Base-by-base conservation (phyloP, 2,888 invertebrate species). In the Blastobasis adustella region DNA sequence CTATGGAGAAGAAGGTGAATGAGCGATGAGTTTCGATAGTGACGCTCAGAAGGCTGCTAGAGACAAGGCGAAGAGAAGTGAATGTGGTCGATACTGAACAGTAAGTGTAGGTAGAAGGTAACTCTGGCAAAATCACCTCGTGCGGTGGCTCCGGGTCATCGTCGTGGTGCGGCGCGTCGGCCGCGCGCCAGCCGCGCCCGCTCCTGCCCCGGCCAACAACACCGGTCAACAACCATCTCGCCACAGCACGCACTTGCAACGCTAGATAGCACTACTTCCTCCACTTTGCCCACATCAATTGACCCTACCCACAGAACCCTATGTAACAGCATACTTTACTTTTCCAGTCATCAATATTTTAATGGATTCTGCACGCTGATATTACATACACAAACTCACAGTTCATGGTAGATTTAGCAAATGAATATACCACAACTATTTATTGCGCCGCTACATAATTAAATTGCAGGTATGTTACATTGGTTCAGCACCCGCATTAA, bases 111-210 rank as follows among this genome's bases (percentile, higher is more conserved):
- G 41, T 8, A 63, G 73, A 79, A 82, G 85, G 86, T 86, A 88
- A 85, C 67, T 88, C 86, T 88, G 87, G 88, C 87, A 86, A 87
- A 87, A 85, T 89, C 89, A 89, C 89, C 89, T 89, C 87, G 75
- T 79, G 81, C 66, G 81, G 81, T 67, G 81, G 82, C 63, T 86
- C 85, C 82, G 81, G 62, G 64, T 81, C 82, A 70, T 85, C 87
- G 60, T 87, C 87, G 60, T 76, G 73, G 61, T 78, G 77, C 67
- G 78, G 79, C 68, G 80, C 79, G 73, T 82, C 83, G 62, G 79
- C 65, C 63, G 74, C 71, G 65, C 85, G 78, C 86, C 87, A 83
- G 68, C 79, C 71, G 68, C 85, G 80, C 70, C 82, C 83, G 83
- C 84, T 85, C 83, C 88, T 85, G 85, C 73, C 83, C 80, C 82